Percentiles rank a stretch among this genome's conserved stretches.
phyloP scores from a whole-genome alignment of 2,888 invertebrate genomes.

The Cephonodes hylas region DNA sequence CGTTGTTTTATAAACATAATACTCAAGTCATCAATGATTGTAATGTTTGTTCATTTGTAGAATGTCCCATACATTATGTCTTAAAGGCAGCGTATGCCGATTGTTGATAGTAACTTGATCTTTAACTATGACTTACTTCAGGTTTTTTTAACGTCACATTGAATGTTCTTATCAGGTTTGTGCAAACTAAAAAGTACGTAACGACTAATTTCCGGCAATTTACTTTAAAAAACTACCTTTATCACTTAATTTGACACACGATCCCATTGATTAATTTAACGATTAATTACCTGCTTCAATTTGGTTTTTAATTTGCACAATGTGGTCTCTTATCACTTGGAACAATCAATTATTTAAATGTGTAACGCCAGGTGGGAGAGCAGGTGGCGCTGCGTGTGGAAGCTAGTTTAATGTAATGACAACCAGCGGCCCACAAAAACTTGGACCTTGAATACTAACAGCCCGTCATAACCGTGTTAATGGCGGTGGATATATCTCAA shows the following conservation, averaged over 20 bases:
- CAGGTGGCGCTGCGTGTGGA: background rate
- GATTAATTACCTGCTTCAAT: background rate
- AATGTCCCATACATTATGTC: no score
- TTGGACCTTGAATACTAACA: background rate
- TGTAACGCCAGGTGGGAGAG: background rate
- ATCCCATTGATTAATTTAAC: no score
- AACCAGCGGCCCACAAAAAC: constrained; percentile 2
- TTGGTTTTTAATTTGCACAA: background rate
- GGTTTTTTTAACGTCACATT: no score
- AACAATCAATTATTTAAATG: background rate
- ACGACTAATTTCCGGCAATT: no score
- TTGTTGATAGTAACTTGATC: no score
- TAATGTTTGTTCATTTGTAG: background rate
- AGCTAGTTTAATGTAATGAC: background rate
- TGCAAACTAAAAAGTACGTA: no score
- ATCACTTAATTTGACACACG: no score
- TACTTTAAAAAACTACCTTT: no score
- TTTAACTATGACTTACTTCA: no score
- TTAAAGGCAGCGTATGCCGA: no score
- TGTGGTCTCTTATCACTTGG: background rate
- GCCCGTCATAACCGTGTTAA: constrained; percentile 2
- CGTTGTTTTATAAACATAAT: background rate
- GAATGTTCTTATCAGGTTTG: no score
- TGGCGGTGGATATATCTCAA: background rate
- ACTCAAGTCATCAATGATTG: background rate